Evolutionary conservation across 2,113 vertebrate species (phyloP).

Genomic region (Tricholaema leucomelas): DNA sequence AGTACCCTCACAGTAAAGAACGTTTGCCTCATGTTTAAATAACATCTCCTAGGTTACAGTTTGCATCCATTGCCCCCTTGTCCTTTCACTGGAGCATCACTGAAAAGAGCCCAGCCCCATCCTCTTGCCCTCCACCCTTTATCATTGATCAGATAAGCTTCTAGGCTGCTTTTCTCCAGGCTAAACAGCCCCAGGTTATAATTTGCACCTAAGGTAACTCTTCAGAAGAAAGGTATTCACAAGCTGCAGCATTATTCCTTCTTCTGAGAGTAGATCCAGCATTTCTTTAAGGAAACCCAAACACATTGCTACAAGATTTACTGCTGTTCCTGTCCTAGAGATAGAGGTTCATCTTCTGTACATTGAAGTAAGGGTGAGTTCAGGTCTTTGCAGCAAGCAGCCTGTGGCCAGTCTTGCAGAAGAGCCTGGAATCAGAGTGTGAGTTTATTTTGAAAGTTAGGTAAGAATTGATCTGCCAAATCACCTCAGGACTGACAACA

Average conservation of each 20-base stretch:
- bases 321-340: background rate
- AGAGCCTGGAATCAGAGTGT: background rate
- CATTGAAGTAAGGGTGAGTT: background rate
- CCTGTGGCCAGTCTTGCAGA: rapidly evolving
- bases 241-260: background rate
- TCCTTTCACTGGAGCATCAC: too few relatives aligned
- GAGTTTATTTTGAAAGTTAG: background rate
- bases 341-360: background rate
- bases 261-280: background rate
- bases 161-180: too few relatives aligned
- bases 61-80: too few relatives aligned
- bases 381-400: background rate
- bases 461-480: background rate
- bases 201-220: background rate
- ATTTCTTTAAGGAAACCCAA: background rate
- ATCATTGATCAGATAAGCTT: too few relatives aligned
- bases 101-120: too few relatives aligned
- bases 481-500: background rate
- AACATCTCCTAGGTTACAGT: too few relatives aligned
- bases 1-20: too few relatives aligned
- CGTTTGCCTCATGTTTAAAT: too few relatives aligned
- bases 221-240: background rate
- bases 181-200: background rate
- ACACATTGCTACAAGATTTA: background rate
- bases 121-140: too few relatives aligned